Evolutionary conservation across 2,888 invertebrate species (phyloP).

Genomic region (Mythimna lalbum): DNA sequence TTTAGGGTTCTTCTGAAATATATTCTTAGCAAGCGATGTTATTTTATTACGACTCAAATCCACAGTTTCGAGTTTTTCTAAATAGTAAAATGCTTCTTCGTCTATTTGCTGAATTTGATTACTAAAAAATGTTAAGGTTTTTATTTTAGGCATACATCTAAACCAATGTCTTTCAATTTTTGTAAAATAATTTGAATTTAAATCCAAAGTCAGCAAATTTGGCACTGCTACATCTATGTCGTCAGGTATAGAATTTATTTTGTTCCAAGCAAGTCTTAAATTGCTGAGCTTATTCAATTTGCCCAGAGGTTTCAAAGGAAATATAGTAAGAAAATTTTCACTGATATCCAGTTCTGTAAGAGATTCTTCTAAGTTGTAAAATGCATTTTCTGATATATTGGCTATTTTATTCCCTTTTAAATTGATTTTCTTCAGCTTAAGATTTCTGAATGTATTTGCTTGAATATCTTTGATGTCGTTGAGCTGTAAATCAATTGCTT

Average conservation of each 20-base stretch:
- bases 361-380: slow-evolving; percentile 94
- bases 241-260: slow-evolving; percentile 94
- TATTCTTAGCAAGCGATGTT: slow-evolving; percentile 93
- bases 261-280: slow-evolving; percentile 95
- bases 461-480: slow-evolving; percentile 96
- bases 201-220: slow-evolving; percentile 94
- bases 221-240: slow-evolving; percentile 93
- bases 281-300: slow-evolving; percentile 93
- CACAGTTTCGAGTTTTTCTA: slow-evolving; percentile 94
- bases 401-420: slow-evolving; percentile 96
- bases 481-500: slow-evolving; percentile 95
- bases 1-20: slow-evolving; percentile 94
- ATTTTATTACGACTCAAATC: slow-evolving; percentile 97
- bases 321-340: slow-evolving; percentile 95
- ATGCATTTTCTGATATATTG: slow-evolving; percentile 95
- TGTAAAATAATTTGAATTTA: slow-evolving; percentile 96
- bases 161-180: slow-evolving; percentile 95
- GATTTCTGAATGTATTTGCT: slow-evolving; percentile 95
- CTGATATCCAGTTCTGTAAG: slow-evolving; percentile 96
- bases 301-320: slow-evolving; percentile 95
- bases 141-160: slow-evolving; percentile 94
- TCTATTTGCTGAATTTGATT: slow-evolving; percentile 95
- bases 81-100: slow-evolving; percentile 94
- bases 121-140: slow-evolving; percentile 95
- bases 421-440: slow-evolving; percentile 95